phyloP scores from a whole-genome alignment of 2,113 vertebrate genomes.

The Garra rufa region DNA sequence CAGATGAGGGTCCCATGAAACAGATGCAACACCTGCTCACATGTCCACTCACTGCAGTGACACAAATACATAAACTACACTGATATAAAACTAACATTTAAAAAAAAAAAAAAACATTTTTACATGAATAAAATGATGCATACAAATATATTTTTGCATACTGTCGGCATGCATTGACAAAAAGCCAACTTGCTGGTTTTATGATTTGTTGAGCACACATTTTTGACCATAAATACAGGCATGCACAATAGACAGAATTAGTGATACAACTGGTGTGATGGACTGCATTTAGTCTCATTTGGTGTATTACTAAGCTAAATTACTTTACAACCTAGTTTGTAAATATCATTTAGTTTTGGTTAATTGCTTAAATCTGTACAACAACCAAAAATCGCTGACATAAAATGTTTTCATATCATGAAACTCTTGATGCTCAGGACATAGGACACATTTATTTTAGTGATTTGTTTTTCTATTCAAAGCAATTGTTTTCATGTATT shows the following conservation, averaged over 20 bases:
- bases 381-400: neutral
- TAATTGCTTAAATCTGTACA: neutral
- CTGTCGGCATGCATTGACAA: neutral
- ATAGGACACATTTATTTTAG: neutral
- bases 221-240: neutral
- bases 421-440: neutral
- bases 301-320: neutral
- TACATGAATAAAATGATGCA: neutral
- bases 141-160: neutral
- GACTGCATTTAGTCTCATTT: too few relatives aligned
- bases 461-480: neutral
- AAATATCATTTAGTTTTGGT: neutral
- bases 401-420: neutral
- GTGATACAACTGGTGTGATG: neutral
- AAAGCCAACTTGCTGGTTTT: neutral
- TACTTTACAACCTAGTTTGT: neutral
- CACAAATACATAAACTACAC: neutral
- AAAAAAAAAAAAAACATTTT: neutral
- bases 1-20: slow-evolving; percentile 24
- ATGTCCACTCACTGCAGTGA: neutral
- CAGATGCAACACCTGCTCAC: slow-evolving; percentile 22
- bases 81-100: neutral
- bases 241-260: neutral
- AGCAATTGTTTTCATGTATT: neutral
- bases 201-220: slow-evolving; percentile 1